Evolutionary conservation across 2,797 vertebrate genomes (phyloP).

Genomic region (Cygnus olor): DNA sequence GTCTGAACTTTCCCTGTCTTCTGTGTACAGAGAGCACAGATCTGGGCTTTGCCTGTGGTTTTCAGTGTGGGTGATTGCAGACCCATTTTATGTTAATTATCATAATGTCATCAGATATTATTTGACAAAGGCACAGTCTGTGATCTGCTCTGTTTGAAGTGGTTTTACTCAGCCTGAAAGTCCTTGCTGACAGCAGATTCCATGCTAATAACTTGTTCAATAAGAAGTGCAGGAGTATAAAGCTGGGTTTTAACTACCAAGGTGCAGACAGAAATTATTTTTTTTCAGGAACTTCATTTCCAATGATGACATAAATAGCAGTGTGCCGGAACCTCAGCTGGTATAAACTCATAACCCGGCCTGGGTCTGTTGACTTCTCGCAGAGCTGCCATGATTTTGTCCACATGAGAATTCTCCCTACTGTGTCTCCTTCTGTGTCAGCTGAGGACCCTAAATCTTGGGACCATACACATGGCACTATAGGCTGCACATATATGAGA

Average conservation of each 20-base stretch:
- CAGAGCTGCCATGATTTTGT: background rate
- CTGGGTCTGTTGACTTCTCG: background rate
- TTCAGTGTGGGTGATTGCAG: slow-evolving; percentile 51
- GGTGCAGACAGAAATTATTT: background rate
- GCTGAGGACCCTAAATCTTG: background rate
- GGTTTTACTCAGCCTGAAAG: slow-evolving; percentile 48
- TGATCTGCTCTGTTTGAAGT: slow-evolving; percentile 69
- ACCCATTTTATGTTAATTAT: slow-evolving; percentile 53
- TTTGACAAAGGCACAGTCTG: slow-evolving; percentile 34
- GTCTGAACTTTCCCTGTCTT: slow-evolving; percentile 11
- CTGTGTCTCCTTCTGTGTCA: background rate
- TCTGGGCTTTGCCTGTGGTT: slow-evolving; percentile 50
- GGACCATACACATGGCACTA: background rate
- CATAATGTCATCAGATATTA: slow-evolving; percentile 60
- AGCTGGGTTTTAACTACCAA: background rate
- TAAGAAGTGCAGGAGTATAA: background rate
- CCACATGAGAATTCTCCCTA: background rate
- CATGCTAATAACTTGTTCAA: slow-evolving; percentile 16
- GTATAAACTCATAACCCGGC: background rate
- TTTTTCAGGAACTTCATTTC: background rate
- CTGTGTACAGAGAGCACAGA: background rate
- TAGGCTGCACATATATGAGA: background rate
- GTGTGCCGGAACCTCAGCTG: background rate
- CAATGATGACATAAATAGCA: background rate
- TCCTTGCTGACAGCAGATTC: slow-evolving; percentile 33